These are phyloP conservation scores for Hylomyscus alleni DNA, from an alignment of 2,797 vertebrate genomes.

Conservation along the genomic window DNA sequence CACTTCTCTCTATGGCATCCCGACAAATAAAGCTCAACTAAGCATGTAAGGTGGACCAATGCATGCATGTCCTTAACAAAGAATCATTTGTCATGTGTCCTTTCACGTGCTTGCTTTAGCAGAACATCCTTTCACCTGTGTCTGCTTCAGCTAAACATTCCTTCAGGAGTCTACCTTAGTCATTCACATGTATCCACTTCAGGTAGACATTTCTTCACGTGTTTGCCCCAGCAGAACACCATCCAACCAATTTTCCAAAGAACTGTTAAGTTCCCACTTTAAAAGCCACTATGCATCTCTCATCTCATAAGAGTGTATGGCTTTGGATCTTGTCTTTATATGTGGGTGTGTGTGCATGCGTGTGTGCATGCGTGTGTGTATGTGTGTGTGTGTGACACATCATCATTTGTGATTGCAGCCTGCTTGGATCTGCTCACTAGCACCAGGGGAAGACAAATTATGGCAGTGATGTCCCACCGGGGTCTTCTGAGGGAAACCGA, in stretches of 20 bases:
- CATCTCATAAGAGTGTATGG: fast-evolving
- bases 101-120: not conserved
- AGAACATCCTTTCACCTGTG: not conserved
- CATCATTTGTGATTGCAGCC: not conserved
- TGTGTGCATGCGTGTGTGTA: not conserved
- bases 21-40: not conserved
- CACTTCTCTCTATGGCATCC: not conserved
- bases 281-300: fast-evolving
- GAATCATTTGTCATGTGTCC: not conserved
- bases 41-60: not conserved
- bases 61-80: not conserved
- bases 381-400: fast-evolving
- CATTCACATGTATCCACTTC: not conserved
- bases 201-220: not conserved
- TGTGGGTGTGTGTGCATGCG: too few relatives aligned
- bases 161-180: not conserved
- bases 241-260: not conserved
- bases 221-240: not conserved
- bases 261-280: not conserved
- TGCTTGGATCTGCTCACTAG: not conserved
- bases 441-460: not conserved
- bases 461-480: not conserved
- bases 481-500: slow-evolving; percentile 49
- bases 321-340: not conserved
- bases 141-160: not conserved